phyloP scores from a whole-genome alignment of 2,888 invertebrate species.

The Hemistola chrysoprasaria region DNA sequence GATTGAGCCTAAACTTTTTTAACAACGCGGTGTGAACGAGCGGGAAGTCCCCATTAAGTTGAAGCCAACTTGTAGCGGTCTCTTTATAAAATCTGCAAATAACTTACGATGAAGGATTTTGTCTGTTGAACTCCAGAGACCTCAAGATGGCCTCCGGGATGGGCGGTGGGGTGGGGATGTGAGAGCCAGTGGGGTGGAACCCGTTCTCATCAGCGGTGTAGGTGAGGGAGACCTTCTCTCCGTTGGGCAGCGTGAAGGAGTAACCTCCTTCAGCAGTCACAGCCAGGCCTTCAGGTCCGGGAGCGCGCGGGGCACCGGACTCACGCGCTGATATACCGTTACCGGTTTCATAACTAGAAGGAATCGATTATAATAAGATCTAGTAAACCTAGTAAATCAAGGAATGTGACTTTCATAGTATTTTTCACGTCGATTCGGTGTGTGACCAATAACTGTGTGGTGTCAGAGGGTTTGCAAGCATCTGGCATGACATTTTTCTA shows the following conservation, averaged over 20 bases:
- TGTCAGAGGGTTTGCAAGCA: too few species aligned
- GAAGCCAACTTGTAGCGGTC: too few species aligned
- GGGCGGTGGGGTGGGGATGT: conserved; percentile 81
- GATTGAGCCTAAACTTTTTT: too few species aligned
- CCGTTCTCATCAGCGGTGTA: conserved; percentile 87
- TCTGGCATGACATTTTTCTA: too few species aligned
- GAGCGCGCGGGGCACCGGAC: conserved; percentile 75
- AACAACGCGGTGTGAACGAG: too few species aligned
- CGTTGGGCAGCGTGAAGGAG: conserved; percentile 85
- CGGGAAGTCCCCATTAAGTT: too few species aligned
- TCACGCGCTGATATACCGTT: conserved; percentile 84
- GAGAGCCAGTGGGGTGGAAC: conserved; percentile 82
- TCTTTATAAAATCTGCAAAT: too few species aligned
- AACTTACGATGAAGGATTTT: conserved; percentile 59
- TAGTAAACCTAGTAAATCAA: too few species aligned
- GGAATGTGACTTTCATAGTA: too few species aligned
- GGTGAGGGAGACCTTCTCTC: conserved; percentile 81
- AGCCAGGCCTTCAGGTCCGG: conserved; percentile 68
- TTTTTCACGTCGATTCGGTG: too few species aligned
- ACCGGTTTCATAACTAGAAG: conserved; percentile 80
- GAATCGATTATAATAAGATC: not conserved
- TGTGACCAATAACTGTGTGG: too few species aligned
- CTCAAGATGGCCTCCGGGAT: conserved; percentile 79
- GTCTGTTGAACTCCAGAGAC: conserved; percentile 65
- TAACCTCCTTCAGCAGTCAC: conserved; percentile 84